Percentiles rank a stretch among this genome's conserved stretches.
Evolutionary conservation across 2,888 invertebrate genomes (phyloP).

Genomic region (Disparrhopalites patrizii): DNA sequence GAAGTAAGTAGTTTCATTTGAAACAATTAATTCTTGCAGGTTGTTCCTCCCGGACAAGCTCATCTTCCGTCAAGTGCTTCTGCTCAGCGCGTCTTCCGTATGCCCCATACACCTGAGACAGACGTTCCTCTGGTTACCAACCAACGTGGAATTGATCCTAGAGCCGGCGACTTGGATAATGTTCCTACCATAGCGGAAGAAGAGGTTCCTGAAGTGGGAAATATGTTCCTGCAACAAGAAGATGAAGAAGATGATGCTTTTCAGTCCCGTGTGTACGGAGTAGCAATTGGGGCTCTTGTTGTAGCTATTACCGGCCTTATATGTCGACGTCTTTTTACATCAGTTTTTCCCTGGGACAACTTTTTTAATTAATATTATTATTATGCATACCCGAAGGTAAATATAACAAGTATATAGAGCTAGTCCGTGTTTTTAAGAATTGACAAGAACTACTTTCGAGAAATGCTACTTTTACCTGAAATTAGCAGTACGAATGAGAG

Average conservation of each 20-base stretch:
- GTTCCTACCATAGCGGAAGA: conserved; percentile 1
- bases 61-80: conserved; percentile 10
- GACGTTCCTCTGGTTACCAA: background rate
- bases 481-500: no score
- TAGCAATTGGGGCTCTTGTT: conserved; percentile 23
- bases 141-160: conserved; percentile 4
- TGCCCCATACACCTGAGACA: conserved; percentile 23
- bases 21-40: no score
- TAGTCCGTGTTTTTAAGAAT: no score
- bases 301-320: conserved; percentile 25
- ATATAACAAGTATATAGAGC: no score
- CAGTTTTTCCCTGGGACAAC: conserved; percentile 23
- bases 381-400: no score
- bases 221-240: background rate
- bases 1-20: no score
- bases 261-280: conserved; percentile 19
- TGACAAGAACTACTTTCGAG: no score
- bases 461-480: no score
- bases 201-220: background rate
- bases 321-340: conserved; percentile 18
- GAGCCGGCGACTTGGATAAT: conserved; percentile 12
- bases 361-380: conserved; percentile 16
- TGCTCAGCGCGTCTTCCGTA: conserved; percentile 28
- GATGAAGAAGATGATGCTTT: conserved; percentile 4
- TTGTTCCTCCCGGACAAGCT: background rate